A percentile compares a stretch with the other conserved stretches of the same genome.
Conservation (phyloP, 2,888 invertebrate genomes). For the Smittia aterrima region DNA sequence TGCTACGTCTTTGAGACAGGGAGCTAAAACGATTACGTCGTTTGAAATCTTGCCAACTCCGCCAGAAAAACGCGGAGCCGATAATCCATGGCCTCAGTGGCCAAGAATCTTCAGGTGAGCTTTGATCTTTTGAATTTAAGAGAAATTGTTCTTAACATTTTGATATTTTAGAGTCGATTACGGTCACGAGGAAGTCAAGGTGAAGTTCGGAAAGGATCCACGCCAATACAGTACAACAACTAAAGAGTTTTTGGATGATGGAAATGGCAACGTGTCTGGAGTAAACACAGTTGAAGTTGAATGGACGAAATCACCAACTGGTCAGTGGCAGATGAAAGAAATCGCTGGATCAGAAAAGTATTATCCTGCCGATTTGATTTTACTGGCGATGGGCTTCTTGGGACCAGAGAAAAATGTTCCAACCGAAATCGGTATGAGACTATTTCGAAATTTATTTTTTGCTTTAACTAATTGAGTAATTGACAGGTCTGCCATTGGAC, state of each 20-base stretch:
- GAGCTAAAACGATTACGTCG: constrained; percentile 87
- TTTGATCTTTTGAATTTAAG: not conserved
- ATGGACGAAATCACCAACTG: constrained; percentile 89
- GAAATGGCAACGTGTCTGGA: constrained; percentile 83
- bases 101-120: constrained; percentile 82
- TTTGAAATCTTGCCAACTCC: constrained; percentile 98
- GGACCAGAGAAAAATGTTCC: constrained; percentile 91
- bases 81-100: constrained; percentile 99
- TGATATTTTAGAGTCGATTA: constrained; percentile 76
- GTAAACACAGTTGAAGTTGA: constrained; percentile 87
- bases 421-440: constrained; percentile 61
- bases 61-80: constrained; percentile 70
- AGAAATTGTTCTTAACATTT: constrained; percentile 1
- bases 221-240: constrained; percentile 90
- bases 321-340: constrained; percentile 93
- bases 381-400: constrained; percentile 98
- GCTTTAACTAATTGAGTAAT: constrained; percentile 22
- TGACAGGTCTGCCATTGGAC: constrained; percentile 73
- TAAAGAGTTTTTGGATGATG: constrained; percentile 92
- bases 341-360: constrained; percentile 73
- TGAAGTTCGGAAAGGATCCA: constrained; percentile 90
- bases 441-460: not conserved
- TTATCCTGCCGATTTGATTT: constrained; percentile 84
- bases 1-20: constrained; percentile 91
- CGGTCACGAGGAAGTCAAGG: constrained; percentile 94